These are phyloP conservation scores for Mycetomoellerius zeteki DNA, from an alignment of 1,140 invertebrate genomes.

Conservation along the genomic window DNA sequence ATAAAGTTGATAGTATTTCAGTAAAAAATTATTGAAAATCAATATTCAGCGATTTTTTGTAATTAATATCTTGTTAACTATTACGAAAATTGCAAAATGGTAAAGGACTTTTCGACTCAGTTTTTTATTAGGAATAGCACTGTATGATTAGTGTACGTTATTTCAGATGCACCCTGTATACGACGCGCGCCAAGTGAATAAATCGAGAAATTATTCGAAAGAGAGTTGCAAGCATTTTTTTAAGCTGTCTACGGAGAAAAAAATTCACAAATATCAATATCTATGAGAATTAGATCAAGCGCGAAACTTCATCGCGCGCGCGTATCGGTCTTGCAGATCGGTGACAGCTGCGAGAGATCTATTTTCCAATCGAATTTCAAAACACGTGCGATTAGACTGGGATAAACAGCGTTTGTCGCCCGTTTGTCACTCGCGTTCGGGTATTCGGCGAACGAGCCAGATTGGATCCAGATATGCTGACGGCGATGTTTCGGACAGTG, in stretches of 20 bases:
- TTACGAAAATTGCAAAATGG: too few species aligned
- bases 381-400: not conserved
- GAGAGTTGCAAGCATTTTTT: not conserved
- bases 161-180: too few species aligned
- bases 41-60: too few species aligned
- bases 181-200: not conserved
- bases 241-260: not conserved
- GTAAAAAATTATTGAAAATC: too few species aligned
- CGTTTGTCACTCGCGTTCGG: slow-evolving; percentile 33
- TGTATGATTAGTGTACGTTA: too few species aligned
- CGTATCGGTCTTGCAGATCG: not conserved
- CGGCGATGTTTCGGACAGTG: slow-evolving; percentile 58
- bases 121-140: too few species aligned
- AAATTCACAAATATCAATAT: not conserved
- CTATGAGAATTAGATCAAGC: not conserved
- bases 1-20: too few species aligned
- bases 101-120: too few species aligned
- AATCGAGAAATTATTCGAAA: not conserved
- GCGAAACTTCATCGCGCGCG: not conserved
- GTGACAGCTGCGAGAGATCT: not conserved
- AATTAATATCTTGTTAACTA: too few species aligned
- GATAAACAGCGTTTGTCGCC: not conserved
- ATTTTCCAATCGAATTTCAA: not conserved
- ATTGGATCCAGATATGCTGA: slow-evolving; percentile 60
- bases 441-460: slow-evolving; percentile 16